Percentiles rank a stretch among this genome's conserved stretches.
phyloP scores from a whole-genome alignment of 2,888 invertebrate species.

The Sympetrum striolatum region DNA sequence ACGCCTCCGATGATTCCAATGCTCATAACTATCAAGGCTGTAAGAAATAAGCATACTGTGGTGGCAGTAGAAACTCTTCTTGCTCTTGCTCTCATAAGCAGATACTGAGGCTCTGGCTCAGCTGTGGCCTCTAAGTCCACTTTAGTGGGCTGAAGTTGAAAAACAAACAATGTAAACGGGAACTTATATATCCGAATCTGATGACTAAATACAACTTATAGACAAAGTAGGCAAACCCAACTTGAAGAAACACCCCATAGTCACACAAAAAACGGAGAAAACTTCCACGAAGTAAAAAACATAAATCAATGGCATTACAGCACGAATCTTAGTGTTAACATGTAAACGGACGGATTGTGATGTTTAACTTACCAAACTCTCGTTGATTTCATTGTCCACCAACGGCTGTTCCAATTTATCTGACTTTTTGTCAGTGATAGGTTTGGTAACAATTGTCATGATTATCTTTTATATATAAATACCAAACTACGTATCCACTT shows the following conservation, averaged over 20 bases:
- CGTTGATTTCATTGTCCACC: constrained; percentile 63
- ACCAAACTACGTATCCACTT: constrained; percentile 27
- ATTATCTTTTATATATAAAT: constrained; percentile 29
- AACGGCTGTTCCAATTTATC: constrained; percentile 72
- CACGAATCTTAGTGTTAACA: background rate
- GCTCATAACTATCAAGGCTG: constrained; percentile 73
- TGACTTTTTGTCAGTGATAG: constrained; percentile 73
- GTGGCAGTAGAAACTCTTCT: constrained; percentile 68
- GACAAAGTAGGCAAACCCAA: too few species aligned
- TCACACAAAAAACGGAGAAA: background rate
- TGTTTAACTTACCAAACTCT: constrained; percentile 49
- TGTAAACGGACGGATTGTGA: background rate
- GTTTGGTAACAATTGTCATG: constrained; percentile 84
- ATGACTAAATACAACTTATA: too few species aligned
- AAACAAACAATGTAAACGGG: constrained; percentile 36
- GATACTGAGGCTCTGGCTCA: constrained; percentile 49
- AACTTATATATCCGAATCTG: background rate
- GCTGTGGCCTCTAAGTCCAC: constrained; percentile 61
- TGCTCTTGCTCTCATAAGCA: constrained; percentile 60
- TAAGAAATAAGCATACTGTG: constrained; percentile 72
- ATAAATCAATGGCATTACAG: background rate
- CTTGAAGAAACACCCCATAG: background rate
- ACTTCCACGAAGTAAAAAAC: background rate
- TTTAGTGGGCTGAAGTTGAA: constrained; percentile 54
- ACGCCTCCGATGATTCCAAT: constrained; percentile 74